These are phyloP conservation scores for Leptinotarsa rubiginosa DNA, from an alignment of 2,888 invertebrate species.

Conservation along the genomic window DNA sequence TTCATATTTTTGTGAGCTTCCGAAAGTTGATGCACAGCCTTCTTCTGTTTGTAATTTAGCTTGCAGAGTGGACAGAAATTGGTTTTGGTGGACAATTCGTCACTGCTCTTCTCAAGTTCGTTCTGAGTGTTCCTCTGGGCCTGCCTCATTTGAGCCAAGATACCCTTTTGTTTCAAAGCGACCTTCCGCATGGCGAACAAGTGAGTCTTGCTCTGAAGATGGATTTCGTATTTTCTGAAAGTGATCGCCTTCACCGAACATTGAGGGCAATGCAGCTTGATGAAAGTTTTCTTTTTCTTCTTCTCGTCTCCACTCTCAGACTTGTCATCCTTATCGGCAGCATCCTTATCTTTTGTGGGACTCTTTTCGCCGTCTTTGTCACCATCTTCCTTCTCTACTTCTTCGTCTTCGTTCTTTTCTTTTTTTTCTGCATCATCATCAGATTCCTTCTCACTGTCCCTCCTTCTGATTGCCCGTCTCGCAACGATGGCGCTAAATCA, in stretches of 20 bases:
- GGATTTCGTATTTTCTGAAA: constrained; percentile 80
- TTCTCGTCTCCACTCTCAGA: constrained; percentile 54
- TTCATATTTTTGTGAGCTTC: constrained; percentile 87
- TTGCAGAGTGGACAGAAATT: constrained; percentile 66
- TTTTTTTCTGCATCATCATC: constrained; percentile 62
- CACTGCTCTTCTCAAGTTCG: constrained; percentile 76
- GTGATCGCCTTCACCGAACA: constrained; percentile 81
- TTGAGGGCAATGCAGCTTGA: constrained; percentile 82
- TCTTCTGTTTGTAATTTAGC: constrained; percentile 66
- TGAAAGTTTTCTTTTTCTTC: constrained; percentile 67
- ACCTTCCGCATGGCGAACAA: constrained; percentile 76
- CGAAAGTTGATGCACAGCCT: constrained; percentile 82
- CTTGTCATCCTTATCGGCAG: constrained; percentile 51
- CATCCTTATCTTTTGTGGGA: constrained; percentile 50
- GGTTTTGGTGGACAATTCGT: constrained; percentile 69
- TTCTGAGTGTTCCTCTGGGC: constrained; percentile 85
- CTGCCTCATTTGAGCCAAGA: constrained; percentile 81
- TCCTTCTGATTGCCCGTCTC: constrained; percentile 46
- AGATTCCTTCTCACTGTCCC: constrained; percentile 45
- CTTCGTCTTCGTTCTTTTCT: constrained; percentile 64
- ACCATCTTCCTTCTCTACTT: constrained; percentile 52
- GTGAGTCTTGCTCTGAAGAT: constrained; percentile 79
- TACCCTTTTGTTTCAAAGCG: constrained; percentile 62
- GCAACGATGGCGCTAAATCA: constrained; percentile 54
- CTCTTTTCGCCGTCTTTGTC: constrained; percentile 47